Conservation (phyloP, 2,888 invertebrate species). For the Pasiphila rectangulata region DNA sequence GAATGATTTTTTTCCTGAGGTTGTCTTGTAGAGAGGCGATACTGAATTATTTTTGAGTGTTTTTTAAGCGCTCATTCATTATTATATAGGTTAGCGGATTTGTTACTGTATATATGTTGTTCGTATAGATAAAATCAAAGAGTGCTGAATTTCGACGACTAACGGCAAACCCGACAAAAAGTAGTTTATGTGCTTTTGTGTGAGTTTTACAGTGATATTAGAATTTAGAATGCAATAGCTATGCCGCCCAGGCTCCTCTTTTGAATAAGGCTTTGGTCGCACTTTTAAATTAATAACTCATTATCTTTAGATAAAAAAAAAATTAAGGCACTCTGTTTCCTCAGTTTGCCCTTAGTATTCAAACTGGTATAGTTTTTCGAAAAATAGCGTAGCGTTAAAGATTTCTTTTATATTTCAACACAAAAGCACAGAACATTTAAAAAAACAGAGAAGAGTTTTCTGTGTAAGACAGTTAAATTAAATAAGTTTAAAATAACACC, state of each 20-base stretch:
- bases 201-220: conserved; percentile 60
- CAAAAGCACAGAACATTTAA: conserved; percentile 20
- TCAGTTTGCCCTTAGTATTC: too few species aligned
- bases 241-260: conserved; percentile 4
- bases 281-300: conserved; percentile 2
- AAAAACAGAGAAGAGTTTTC: conserved; percentile 4
- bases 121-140: too few species aligned
- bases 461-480: neutral
- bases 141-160: conserved; percentile 6
- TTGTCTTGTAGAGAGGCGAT: too few species aligned
- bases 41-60: too few species aligned
- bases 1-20: too few species aligned
- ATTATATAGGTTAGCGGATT: too few species aligned
- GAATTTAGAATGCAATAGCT: conserved; percentile 36
- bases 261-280: conserved; percentile 5
- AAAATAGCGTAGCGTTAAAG: too few species aligned
- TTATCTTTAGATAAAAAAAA: neutral
- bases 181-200: conserved; percentile 58
- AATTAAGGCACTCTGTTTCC: too few species aligned
- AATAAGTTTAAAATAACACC: neutral
- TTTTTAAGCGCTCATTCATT: too few species aligned
- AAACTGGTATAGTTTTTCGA: neutral
- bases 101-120: too few species aligned
- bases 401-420: conserved; percentile 3
- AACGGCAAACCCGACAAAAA: neutral